Conservation (phyloP, 1,140 invertebrate genomes). For the Adelges cooleyi region DNA sequence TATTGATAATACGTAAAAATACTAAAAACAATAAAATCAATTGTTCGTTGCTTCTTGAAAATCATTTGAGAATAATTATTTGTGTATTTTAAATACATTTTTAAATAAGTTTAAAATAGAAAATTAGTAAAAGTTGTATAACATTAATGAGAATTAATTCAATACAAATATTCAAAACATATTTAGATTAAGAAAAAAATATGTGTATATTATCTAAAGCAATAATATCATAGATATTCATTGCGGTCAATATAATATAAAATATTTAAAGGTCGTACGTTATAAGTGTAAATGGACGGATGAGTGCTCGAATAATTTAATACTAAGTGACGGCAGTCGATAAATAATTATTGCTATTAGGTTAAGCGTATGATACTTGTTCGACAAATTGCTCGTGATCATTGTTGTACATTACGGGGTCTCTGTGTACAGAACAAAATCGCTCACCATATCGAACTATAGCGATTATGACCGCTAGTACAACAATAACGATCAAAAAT, state of each 20-base stretch:
- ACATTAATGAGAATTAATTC: too few relatives aligned
- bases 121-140: too few relatives aligned
- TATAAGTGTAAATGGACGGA: neutral
- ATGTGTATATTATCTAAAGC: neutral
- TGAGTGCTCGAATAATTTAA: neutral
- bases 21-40: too few relatives aligned
- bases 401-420: neutral
- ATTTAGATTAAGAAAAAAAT: neutral
- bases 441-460: conserved; percentile 57
- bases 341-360: neutral
- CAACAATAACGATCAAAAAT: conserved; percentile 54
- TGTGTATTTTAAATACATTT: too few relatives aligned
- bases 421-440: conserved; percentile 38
- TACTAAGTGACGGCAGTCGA: neutral
- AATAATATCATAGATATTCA: neutral
- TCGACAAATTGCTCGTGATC: neutral
- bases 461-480: conserved; percentile 59
- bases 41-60: too few relatives aligned
- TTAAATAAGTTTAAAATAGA: too few relatives aligned
- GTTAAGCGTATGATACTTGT: conserved; percentile 9
- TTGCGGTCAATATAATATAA: too few relatives aligned
- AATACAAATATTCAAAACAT: too few relatives aligned
- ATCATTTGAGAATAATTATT: too few relatives aligned
- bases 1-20: too few relatives aligned
- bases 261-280: neutral